phyloP scores from a whole-genome alignment of 2,888 invertebrate species.

The Anthrax anthrax region DNA sequence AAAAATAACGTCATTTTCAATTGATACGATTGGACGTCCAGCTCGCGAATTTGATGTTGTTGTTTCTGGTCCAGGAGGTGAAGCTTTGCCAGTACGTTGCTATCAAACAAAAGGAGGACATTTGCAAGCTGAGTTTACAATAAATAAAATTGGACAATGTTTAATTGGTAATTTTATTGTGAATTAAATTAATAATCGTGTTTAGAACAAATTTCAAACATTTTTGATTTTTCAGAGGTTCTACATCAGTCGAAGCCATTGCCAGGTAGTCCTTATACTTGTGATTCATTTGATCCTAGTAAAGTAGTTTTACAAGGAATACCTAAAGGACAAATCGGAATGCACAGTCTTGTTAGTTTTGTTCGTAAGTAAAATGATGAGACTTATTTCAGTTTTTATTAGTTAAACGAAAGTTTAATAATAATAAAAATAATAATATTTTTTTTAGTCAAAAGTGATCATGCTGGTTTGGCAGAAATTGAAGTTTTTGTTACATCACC shows the following conservation, averaged over 20 bases:
- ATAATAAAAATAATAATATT: background rate
- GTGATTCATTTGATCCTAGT: slow-evolving; percentile 80
- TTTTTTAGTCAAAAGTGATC: slow-evolving; percentile 56
- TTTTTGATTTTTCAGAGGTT: slow-evolving; percentile 70
- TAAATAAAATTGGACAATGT: slow-evolving; percentile 58
- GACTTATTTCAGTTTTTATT: background rate
- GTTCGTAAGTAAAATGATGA: slow-evolving; percentile 43
- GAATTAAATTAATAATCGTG: background rate
- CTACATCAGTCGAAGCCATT: slow-evolving; percentile 80
- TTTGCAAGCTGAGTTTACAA: slow-evolving; percentile 84
- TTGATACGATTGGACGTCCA: slow-evolving; percentile 72
- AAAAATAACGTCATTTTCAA: slow-evolving; percentile 71
- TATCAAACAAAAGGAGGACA: slow-evolving; percentile 94
- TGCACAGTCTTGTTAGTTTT: slow-evolving; percentile 70
- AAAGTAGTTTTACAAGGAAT: slow-evolving; percentile 65
- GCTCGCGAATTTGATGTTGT: slow-evolving; percentile 86
- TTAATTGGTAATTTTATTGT: slow-evolving; percentile 41
- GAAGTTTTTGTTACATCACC: slow-evolving; percentile 82
- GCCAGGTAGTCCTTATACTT: slow-evolving; percentile 84
- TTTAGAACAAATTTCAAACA: background rate
- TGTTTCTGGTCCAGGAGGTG: slow-evolving; percentile 64
- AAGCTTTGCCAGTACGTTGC: slow-evolving; percentile 77
- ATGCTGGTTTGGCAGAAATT: slow-evolving; percentile 71
- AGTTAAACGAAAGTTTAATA: too few species aligned
- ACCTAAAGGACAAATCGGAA: slow-evolving; percentile 59